Percentiles rank a stretch among this genome's conserved stretches.
These are phyloP conservation scores for Acrocephalus kingi DNA, from an alignment of 2,113 vertebrate genomes.

Conservation along the genomic window DNA sequence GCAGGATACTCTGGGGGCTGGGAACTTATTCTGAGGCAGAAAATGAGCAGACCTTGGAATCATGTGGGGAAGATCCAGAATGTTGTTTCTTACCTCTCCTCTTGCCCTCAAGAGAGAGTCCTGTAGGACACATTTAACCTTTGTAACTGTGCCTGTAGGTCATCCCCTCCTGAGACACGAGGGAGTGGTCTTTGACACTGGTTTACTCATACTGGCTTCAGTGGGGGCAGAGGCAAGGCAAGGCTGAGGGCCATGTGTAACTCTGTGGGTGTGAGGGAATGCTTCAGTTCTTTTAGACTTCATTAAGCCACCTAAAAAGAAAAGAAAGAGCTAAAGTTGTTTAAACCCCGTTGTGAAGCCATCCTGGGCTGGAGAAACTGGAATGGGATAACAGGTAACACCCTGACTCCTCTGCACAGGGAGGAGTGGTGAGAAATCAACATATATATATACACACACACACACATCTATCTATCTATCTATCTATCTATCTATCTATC, in stretches of 20 bases:
- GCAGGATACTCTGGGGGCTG: rapidly evolving
- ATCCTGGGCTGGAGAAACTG: not conserved
- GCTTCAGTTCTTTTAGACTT: not conserved
- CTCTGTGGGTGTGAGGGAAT: not conserved
- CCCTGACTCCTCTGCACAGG: not conserved
- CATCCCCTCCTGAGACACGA: not conserved
- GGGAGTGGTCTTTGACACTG: not conserved
- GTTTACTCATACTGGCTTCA: not conserved
- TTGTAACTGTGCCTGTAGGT: not conserved
- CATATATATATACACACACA: rapidly evolving
- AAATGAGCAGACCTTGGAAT: not conserved
- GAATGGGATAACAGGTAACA: not conserved
- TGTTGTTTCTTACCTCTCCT: not conserved
- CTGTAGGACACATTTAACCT: not conserved
- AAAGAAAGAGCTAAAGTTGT: not conserved
- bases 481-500: not conserved
- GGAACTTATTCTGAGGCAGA: not conserved
- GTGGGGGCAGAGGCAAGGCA: not conserved
- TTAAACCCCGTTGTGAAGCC: not conserved
- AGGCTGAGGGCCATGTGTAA: not conserved
- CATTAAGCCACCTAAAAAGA: not conserved
- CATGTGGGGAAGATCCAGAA: not conserved
- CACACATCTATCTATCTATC: not conserved
- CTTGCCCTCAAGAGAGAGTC: not conserved
- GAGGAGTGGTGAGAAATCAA: not conserved